Conservation (phyloP, 1,140 invertebrate genomes). For the Leptonema lineaticorne region DNA sequence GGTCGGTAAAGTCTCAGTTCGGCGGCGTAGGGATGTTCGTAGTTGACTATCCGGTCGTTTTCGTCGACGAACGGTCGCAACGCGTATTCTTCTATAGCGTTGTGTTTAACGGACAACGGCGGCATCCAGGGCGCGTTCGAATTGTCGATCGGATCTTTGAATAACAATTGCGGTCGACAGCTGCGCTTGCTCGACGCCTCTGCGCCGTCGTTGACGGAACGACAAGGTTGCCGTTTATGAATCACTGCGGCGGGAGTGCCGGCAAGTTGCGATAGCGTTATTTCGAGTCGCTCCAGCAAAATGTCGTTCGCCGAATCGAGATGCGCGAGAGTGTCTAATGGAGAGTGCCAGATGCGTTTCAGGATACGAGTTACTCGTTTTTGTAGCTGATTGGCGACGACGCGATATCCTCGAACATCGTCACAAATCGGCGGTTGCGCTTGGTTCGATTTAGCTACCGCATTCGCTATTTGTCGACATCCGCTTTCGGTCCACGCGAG, state of each 20-base stretch:
- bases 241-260: background rate
- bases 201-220: background rate
- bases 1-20: constrained; percentile 76
- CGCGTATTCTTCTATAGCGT: constrained; percentile 55
- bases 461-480: background rate
- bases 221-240: background rate
- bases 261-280: background rate
- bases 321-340: background rate
- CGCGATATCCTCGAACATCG: background rate
- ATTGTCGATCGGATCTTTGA: constrained; percentile 87
- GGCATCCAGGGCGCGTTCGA: constrained; percentile 74
- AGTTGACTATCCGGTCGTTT: constrained; percentile 47
- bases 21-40: constrained; percentile 86
- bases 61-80: background rate
- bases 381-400: background rate
- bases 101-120: constrained; percentile 83
- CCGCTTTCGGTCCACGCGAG: background rate
- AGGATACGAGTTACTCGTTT: background rate
- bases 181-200: constrained; percentile 49
- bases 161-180: constrained; percentile 82
- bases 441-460: background rate
- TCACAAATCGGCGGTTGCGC: background rate
- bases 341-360: background rate
- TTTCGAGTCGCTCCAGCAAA: background rate
- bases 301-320: constrained; percentile 17